Conservation (phyloP, 2,797 vertebrate species). For the Hapalemur alaotrensis region DNA sequence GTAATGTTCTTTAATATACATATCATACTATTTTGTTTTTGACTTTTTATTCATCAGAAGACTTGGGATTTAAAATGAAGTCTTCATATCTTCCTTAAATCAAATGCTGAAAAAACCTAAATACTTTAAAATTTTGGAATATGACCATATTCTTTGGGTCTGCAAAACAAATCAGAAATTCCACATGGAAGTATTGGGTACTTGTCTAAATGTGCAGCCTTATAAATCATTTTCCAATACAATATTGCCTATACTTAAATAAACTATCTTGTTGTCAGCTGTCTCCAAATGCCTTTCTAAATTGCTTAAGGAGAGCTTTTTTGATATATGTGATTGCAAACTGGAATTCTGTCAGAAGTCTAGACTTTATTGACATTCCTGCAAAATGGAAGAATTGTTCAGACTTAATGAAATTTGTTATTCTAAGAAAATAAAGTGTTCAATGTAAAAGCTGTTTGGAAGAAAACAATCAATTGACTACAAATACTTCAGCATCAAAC, state of each 20-base stretch:
- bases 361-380: constrained; percentile 33
- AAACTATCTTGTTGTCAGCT: background rate
- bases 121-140: background rate
- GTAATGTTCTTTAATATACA: background rate
- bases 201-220: background rate
- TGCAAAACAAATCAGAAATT: background rate
- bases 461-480: constrained; percentile 29
- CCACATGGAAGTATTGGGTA: background rate
- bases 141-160: fast-evolving
- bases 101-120: constrained; percentile 27
- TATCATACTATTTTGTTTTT: background rate
- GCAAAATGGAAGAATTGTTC: background rate
- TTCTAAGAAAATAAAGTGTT: constrained; percentile 58
- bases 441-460: constrained; percentile 45
- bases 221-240: background rate
- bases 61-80: background rate
- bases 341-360: background rate
- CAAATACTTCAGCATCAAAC: constrained; percentile 25
- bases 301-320: background rate
- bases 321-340: constrained; percentile 18
- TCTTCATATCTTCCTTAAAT: background rate
- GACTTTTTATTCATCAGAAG: background rate
- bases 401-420: constrained; percentile 26
- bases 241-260: background rate
- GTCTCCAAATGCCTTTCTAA: background rate